phyloP scores from a whole-genome alignment of 2,888 invertebrate genomes.

The Spodoptera picta region DNA sequence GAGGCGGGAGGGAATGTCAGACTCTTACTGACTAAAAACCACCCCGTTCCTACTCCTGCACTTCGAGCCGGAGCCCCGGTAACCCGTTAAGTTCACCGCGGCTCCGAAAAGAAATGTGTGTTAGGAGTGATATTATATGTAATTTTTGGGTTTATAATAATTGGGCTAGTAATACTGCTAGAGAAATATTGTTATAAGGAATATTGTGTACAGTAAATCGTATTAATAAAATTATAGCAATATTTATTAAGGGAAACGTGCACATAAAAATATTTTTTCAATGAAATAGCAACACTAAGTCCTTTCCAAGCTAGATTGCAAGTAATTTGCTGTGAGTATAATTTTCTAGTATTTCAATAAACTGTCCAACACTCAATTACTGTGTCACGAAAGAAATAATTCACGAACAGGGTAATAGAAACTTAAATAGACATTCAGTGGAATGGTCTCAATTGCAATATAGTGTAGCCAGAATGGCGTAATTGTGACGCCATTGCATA shows the following conservation, averaged over 20 bases:
- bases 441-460: slow-evolving; percentile 23
- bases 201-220: too few species aligned
- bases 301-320: slow-evolving; percentile 9
- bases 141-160: too few species aligned
- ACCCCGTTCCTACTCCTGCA: too few species aligned
- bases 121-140: too few species aligned
- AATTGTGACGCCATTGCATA: slow-evolving; percentile 11
- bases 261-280: neutral
- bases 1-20: too few species aligned
- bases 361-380: slow-evolving; percentile 56
- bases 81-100: too few species aligned
- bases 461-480: neutral
- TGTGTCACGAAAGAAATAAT: slow-evolving; percentile 60
- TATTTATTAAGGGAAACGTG: neutral
- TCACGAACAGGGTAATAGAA: slow-evolving; percentile 49
- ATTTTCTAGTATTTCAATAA: slow-evolving; percentile 52
- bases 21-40: too few species aligned
- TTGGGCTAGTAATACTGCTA: too few species aligned
- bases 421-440: slow-evolving; percentile 34
- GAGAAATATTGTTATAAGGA: too few species aligned
- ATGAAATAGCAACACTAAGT: slow-evolving; percentile 6
- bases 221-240: neutral
- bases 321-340: slow-evolving; percentile 20
- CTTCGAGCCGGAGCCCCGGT: too few species aligned
- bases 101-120: too few species aligned